A percentile compares a stretch with the other conserved stretches of the same genome.
phyloP scores from a whole-genome alignment of 1,140 invertebrate genomes.

The Solenopsis fugax region DNA sequence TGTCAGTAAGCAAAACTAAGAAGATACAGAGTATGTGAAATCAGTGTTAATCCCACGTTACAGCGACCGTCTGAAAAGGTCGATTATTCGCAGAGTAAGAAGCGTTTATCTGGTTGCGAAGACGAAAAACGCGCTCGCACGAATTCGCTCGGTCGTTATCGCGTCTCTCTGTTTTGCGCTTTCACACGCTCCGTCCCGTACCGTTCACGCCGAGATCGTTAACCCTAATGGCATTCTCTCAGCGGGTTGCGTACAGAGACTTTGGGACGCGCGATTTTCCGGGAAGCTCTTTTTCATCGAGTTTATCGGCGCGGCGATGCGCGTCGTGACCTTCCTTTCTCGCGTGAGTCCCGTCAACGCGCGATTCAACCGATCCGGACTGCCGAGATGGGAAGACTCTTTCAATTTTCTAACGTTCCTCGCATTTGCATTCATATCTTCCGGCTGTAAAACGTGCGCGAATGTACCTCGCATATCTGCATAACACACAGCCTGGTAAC shows the following conservation, averaged over 20 bases:
- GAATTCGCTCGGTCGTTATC: conserved; percentile 46
- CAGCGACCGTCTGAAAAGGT: conserved; percentile 30
- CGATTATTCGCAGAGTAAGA: conserved; percentile 36
- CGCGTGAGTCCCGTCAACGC: neutral
- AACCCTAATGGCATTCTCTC: conserved; percentile 70
- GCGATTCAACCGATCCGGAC: conserved; percentile 25
- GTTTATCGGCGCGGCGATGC: neutral
- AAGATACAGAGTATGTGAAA: neutral
- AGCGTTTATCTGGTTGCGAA: conserved; percentile 59
- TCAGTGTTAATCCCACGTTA: conserved; percentile 6
- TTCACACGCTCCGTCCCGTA: conserved; percentile 76
- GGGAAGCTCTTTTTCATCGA: conserved; percentile 66
- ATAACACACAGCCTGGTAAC: conserved; percentile 67
- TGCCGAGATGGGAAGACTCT: neutral
- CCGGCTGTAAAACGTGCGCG: conserved; percentile 70
- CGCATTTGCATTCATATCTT: conserved; percentile 75
- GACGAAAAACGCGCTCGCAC: conserved; percentile 66
- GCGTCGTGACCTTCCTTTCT: conserved; percentile 13
- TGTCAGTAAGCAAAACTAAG: neutral
- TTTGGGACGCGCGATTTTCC: conserved; percentile 61
- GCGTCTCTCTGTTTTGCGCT: conserved; percentile 61
- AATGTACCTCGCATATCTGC: conserved; percentile 74
- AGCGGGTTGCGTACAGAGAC: conserved; percentile 62
- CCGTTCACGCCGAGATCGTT: conserved; percentile 68
- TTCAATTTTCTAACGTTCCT: conserved; percentile 66